Conservation (phyloP, 2,797 vertebrate species). For the Pangasius sanitwongsei region DNA sequence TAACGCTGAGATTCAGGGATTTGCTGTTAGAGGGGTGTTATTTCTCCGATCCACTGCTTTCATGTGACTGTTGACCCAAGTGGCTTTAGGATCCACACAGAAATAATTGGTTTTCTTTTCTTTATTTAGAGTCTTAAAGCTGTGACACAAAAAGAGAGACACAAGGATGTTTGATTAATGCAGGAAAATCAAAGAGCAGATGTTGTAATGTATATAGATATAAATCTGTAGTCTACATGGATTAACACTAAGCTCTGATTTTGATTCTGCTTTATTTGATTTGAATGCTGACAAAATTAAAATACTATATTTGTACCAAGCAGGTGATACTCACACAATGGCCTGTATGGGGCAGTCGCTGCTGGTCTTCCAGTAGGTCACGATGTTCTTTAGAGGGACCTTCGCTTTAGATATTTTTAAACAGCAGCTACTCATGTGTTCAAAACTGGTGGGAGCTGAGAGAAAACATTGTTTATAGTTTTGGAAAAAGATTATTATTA, state of each 20-base stretch:
- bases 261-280: background rate
- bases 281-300: background rate
- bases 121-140: constrained; percentile 16
- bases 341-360: background rate
- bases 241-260: background rate
- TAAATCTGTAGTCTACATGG: background rate
- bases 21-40: background rate
- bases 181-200: background rate
- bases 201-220: too few relatives aligned
- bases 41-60: background rate
- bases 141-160: background rate
- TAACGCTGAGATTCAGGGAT: background rate
- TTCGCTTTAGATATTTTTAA: rapidly evolving
- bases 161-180: background rate
- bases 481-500: background rate
- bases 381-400: background rate
- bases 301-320: background rate
- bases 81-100: background rate
- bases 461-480: background rate
- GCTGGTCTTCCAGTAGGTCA: background rate
- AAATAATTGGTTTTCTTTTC: background rate
- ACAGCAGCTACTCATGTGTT: rapidly evolving
- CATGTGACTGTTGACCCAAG: background rate
- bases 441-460: rapidly evolving
- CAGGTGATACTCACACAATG: constrained; percentile 42